Conservation (phyloP, 2,888 invertebrate species). For the Galerucella nymphaeae region DNA sequence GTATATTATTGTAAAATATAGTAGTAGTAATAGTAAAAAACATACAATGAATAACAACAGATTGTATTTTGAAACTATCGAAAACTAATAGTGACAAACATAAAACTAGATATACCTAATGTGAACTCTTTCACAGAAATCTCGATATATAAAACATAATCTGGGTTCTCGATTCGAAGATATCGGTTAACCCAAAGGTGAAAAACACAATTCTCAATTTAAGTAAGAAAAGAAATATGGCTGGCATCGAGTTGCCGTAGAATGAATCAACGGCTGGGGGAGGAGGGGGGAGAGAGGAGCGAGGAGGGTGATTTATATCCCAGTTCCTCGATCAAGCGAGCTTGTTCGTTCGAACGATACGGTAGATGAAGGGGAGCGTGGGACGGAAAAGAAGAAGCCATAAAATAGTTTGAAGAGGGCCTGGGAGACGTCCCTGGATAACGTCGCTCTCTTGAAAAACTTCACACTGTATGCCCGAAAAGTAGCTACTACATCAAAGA, state of each 20-base stretch:
- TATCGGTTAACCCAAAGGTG: slow-evolving; percentile 34
- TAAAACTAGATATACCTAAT: not conserved
- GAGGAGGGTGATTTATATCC: slow-evolving; percentile 59
- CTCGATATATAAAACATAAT: slow-evolving; percentile 4
- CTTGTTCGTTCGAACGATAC: slow-evolving; percentile 55
- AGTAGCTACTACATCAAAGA: slow-evolving; percentile 51
- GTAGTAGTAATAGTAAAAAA: too few species aligned
- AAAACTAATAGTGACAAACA: not conserved
- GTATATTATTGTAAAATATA: too few species aligned
- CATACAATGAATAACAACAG: not conserved
- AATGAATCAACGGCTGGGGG: slow-evolving; percentile 56
- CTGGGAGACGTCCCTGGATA: slow-evolving; percentile 62
- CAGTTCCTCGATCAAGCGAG: slow-evolving; percentile 62
- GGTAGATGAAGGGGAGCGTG: slow-evolving; percentile 39
- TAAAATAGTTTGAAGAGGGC: slow-evolving; percentile 65
- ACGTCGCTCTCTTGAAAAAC: slow-evolving; percentile 53
- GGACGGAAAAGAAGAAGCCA: slow-evolving; percentile 53
- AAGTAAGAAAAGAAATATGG: slow-evolving; percentile 60
- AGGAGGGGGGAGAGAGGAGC: not conserved
- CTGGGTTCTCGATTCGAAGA: slow-evolving; percentile 12
- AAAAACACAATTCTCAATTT: slow-evolving; percentile 57
- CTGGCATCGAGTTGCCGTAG: slow-evolving; percentile 55
- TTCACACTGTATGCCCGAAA: slow-evolving; percentile 57
- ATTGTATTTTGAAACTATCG: not conserved
- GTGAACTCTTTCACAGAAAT: not conserved